Evolutionary conservation across 2,888 invertebrate genomes (phyloP).

Genomic region (Stramonita haemastoma): DNA sequence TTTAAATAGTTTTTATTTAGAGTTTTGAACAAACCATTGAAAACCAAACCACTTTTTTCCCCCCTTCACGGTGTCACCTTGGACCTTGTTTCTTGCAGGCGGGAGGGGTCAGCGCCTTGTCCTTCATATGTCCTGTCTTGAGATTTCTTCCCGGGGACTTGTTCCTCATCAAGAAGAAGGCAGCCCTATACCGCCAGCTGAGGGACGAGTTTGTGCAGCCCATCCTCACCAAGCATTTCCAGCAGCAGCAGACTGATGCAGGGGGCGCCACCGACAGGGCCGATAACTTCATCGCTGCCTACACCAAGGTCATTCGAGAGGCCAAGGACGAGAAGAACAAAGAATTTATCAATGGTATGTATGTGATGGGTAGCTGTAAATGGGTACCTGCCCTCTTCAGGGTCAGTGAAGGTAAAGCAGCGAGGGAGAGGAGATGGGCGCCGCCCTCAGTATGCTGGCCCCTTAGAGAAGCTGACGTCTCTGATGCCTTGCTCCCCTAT

Average conservation of each 20-base stretch:
- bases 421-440: no score
- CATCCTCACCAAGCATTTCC: conserved; percentile 4
- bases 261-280: no score
- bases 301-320: neutral
- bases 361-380: no score
- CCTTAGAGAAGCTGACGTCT: no score
- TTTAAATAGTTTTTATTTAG: no score
- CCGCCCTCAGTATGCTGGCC: no score
- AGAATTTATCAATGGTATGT: neutral
- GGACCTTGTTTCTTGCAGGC: neutral
- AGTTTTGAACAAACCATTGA: no score
- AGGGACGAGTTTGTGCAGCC: conserved; percentile 23
- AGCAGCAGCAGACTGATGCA: neutral
- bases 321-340: neutral
- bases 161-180: conserved; percentile 21
- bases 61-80: no score
- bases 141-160: neutral
- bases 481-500: no score
- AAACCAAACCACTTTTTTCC: no score
- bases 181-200: conserved; percentile 4
- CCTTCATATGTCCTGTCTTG: conserved; percentile 14
- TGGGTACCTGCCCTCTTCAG: no score
- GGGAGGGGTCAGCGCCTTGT: conserved; percentile 27
- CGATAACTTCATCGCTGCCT: conserved; percentile 17
- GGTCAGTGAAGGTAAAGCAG: no score